Evolutionary conservation across 2,113 vertebrate species (phyloP).

Genomic region (Oncorhynchus masou): DNA sequence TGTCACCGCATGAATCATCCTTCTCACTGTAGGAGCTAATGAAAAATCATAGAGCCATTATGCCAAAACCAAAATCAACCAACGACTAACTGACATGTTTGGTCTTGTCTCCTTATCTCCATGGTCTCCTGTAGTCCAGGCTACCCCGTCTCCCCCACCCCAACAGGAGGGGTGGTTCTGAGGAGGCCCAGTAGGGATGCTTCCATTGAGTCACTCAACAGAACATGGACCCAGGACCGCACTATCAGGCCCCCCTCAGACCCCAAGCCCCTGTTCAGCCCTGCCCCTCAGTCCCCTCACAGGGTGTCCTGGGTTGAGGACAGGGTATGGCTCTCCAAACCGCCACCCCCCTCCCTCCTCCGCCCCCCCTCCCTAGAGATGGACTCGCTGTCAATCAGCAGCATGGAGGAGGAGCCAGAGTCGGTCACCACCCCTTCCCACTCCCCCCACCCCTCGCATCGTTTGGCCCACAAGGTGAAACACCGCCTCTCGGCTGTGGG

Average conservation of each 20-base stretch:
- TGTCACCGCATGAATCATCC: too few relatives aligned
- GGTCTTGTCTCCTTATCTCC: neutral
- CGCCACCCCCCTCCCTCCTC: constrained; percentile 44
- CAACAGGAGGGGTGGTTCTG: constrained; percentile 55
- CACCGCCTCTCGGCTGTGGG: constrained; percentile 78
- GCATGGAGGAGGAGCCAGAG: constrained; percentile 78
- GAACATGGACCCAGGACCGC: constrained; percentile 5
- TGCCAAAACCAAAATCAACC: too few relatives aligned
- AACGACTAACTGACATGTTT: neutral
- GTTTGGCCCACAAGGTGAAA: constrained; percentile 75
- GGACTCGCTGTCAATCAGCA: constrained; percentile 75
- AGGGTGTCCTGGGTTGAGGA: constrained; percentile 84
- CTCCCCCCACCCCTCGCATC: constrained; percentile 28
- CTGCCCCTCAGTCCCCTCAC: constrained; percentile 65
- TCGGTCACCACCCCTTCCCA: constrained; percentile 9
- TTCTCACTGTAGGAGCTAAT: too few relatives aligned
- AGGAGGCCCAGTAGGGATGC: constrained; percentile 51
- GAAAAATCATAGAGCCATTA: too few relatives aligned
- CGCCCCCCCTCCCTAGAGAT: constrained; percentile 61
- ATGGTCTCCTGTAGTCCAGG: neutral
- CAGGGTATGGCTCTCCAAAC: constrained; percentile 65
- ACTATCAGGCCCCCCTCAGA: neutral
- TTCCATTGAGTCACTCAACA: neutral
- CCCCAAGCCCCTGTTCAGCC: constrained; percentile 32
- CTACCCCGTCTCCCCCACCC: constrained; percentile 26